phyloP scores from a whole-genome alignment of 2,113 vertebrate species.

The Microtus pennsylvanicus region DNA sequence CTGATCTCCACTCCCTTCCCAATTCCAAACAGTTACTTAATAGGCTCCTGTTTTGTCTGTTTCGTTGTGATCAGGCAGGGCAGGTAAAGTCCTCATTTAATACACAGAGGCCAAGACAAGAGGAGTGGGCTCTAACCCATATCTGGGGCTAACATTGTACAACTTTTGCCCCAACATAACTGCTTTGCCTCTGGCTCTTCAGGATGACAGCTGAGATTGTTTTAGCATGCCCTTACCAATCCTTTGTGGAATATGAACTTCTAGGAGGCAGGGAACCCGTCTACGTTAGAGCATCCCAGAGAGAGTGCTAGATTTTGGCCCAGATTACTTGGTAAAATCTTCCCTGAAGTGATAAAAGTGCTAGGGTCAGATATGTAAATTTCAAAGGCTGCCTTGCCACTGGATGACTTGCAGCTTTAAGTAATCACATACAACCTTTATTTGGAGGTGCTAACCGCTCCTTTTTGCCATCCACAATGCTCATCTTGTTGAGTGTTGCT shows the following conservation, averaged over 20 bases:
- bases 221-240: background rate
- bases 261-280: background rate
- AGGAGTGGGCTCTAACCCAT: background rate
- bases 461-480: background rate
- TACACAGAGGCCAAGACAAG: background rate
- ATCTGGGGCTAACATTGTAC: background rate
- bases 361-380: background rate
- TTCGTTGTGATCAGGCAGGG: background rate
- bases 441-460: background rate
- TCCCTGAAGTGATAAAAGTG: background rate
- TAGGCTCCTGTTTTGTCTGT: background rate
- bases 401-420: conserved; percentile 4
- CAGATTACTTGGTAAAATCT: background rate
- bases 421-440: background rate
- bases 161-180: background rate
- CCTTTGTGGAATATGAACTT: background rate
- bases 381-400: conserved; percentile 49
- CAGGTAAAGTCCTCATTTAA: background rate
- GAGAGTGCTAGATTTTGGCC: background rate
- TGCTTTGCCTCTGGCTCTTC: background rate
- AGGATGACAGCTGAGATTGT: background rate
- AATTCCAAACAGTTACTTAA: background rate
- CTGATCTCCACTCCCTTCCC: no score
- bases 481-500: background rate
- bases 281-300: background rate